phyloP scores from a whole-genome alignment of 2,797 vertebrate genomes.

The Smutsia gigantea region DNA sequence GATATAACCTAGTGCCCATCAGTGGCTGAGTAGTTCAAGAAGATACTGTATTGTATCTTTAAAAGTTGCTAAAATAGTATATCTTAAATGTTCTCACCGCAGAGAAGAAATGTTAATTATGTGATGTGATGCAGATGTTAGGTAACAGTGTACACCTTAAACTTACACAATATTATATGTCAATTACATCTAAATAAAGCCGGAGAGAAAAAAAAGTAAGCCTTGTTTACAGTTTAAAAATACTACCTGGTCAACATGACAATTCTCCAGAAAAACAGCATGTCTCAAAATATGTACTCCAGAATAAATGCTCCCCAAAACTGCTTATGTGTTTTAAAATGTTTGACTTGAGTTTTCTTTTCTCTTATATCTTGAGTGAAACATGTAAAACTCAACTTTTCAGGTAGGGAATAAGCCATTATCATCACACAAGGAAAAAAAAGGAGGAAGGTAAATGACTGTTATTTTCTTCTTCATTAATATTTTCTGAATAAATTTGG shows the following conservation, averaged over 20 bases:
- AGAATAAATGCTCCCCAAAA: not conserved
- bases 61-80: not conserved
- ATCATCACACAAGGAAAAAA: not conserved
- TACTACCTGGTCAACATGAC: not conserved
- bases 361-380: not conserved
- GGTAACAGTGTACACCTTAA: not conserved
- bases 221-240: not conserved
- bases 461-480: not conserved
- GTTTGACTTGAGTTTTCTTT: not conserved
- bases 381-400: constrained; percentile 8
- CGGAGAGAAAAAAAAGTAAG: too few relatives aligned
- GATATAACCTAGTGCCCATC: too few relatives aligned
- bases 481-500: not conserved
- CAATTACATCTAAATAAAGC: not conserved
- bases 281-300: not conserved
- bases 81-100: not conserved
- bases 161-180: not conserved
- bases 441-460: not conserved
- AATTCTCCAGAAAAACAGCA: not conserved
- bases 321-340: not conserved
- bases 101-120: not conserved
- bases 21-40: not conserved
- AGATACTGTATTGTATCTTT: not conserved
- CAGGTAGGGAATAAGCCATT: not conserved
- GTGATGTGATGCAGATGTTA: not conserved